phyloP scores from a whole-genome alignment of 2,113 vertebrate genomes.

The Phyllostomus hastatus region DNA sequence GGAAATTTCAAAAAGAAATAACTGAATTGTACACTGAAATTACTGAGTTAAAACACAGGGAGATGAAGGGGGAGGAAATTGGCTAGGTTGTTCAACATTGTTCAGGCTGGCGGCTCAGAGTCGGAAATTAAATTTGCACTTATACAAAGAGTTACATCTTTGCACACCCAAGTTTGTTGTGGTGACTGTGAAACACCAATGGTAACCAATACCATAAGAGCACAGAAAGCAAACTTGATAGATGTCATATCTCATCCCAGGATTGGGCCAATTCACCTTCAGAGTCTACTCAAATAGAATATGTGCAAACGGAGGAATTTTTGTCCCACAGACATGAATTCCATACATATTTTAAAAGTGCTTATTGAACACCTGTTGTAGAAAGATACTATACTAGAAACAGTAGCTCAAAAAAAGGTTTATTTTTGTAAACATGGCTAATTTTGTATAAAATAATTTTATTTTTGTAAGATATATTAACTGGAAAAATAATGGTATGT shows the following conservation, averaged over 20 bases:
- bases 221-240: conserved; percentile 26
- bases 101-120: neutral
- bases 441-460: neutral
- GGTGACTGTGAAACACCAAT: neutral
- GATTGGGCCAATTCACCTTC: conserved; percentile 6
- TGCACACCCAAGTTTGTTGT: neutral
- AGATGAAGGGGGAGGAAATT: neutral
- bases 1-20: neutral
- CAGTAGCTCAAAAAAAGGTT: neutral
- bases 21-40: neutral
- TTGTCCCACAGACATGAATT: conserved; percentile 13
- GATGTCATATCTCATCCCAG: neutral
- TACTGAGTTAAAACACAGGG: neutral
- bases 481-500: neutral
- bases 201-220: neutral
- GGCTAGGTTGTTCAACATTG: neutral
- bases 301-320: neutral
- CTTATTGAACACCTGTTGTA: conserved; percentile 25
- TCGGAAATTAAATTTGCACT: neutral
- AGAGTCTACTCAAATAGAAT: neutral
- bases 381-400: conserved; percentile 27
- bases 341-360: conserved; percentile 37
- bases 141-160: neutral
- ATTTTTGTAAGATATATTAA: neutral
- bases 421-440: neutral